Evolutionary conservation across 2,797 vertebrate genomes (phyloP).

Genomic region (Brotula barbata): DNA sequence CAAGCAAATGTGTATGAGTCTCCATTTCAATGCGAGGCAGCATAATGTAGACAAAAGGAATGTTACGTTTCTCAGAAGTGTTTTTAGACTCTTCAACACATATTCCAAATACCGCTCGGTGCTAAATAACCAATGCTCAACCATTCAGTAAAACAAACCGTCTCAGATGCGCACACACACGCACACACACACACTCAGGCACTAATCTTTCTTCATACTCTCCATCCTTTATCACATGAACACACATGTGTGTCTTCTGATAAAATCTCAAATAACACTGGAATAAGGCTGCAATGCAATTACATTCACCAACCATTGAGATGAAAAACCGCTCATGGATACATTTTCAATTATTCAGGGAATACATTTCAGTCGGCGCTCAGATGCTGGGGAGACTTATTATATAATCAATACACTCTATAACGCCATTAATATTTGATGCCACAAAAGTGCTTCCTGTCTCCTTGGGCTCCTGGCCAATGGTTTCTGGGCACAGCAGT

Average conservation of each 20-base stretch:
- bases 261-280: slow-evolving; percentile 72
- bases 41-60: slow-evolving; percentile 32
- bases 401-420: slow-evolving; percentile 82
- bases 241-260: slow-evolving; percentile 59
- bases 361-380: slow-evolving; percentile 75
- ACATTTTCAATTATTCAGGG: slow-evolving; percentile 80
- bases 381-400: slow-evolving; percentile 76
- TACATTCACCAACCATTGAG: slow-evolving; percentile 69
- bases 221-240: slow-evolving; percentile 62
- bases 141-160: slow-evolving; percentile 62
- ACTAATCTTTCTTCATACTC: slow-evolving; percentile 56
- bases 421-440: slow-evolving; percentile 78
- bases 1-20: slow-evolving; percentile 70
- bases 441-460: slow-evolving; percentile 78
- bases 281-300: slow-evolving; percentile 69
- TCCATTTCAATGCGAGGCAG: slow-evolving; percentile 40
- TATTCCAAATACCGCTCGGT: slow-evolving; percentile 38
- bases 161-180: slow-evolving; percentile 18
- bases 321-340: slow-evolving; percentile 78
- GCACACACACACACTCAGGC: slow-evolving; percentile 29
- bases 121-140: slow-evolving; percentile 56
- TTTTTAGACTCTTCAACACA: slow-evolving; percentile 36
- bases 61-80: slow-evolving; percentile 44
- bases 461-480: slow-evolving; percentile 70
- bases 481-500: slow-evolving; percentile 63